phyloP scores from a whole-genome alignment of 2,113 vertebrate species.

The Oreocharis arfaki region DNA sequence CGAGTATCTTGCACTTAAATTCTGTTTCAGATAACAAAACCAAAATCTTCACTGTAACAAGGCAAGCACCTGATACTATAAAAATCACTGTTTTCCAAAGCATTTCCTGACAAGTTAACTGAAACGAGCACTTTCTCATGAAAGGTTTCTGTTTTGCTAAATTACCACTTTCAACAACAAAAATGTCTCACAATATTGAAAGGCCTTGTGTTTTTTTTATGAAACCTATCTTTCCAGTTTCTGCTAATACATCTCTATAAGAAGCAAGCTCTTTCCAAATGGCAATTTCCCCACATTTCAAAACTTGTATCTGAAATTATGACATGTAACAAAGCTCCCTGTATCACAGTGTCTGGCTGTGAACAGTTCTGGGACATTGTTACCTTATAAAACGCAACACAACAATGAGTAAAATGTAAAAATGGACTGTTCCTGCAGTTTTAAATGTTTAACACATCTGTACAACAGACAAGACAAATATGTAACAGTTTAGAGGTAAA shows the following conservation, averaged over 20 bases:
- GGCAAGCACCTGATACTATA: background rate
- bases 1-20: background rate
- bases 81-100: background rate
- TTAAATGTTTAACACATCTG: background rate
- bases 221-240: background rate
- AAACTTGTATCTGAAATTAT: background rate
- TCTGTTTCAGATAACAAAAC: background rate
- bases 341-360: background rate
- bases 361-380: background rate
- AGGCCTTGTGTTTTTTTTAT: background rate
- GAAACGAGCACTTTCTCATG: background rate
- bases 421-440: background rate
- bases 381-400: background rate
- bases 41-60: background rate
- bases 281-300: background rate
- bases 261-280: background rate
- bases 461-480: background rate
- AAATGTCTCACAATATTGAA: background rate
- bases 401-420: background rate
- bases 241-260: background rate
- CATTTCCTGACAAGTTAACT: background rate
- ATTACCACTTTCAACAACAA: background rate
- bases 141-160: background rate
- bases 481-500: background rate
- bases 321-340: background rate